Percentiles rank a stretch among this genome's conserved stretches.
phyloP scores from a whole-genome alignment of 2,888 invertebrate genomes.

The Drosophila nigricruria region DNA sequence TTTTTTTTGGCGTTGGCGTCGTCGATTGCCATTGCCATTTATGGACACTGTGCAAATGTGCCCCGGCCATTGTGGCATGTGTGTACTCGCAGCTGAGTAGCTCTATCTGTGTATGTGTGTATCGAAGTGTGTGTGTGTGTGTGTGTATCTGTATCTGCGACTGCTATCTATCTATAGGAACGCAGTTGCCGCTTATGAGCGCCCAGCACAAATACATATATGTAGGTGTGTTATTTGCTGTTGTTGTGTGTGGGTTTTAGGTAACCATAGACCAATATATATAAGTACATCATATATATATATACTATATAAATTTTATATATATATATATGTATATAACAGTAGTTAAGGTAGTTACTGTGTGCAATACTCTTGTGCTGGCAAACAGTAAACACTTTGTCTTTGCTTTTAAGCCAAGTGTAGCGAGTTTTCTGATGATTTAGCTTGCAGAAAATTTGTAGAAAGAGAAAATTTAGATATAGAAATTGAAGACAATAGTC shows the following conservation, averaged over 20 bases:
- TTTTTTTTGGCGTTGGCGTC: constrained; percentile 55
- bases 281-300: background rate
- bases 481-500: too few species aligned
- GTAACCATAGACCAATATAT: constrained; percentile 23
- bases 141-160: constrained; percentile 23
- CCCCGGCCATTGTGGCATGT: constrained; percentile 54
- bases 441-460: too few species aligned
- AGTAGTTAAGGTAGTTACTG: constrained; percentile 14
- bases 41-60: constrained; percentile 76
- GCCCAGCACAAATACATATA: constrained; percentile 40
- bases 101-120: background rate
- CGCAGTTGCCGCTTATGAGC: constrained; percentile 43
- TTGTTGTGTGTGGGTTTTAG: constrained; percentile 27
- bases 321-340: background rate
- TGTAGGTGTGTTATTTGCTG: constrained; percentile 37
- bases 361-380: constrained; percentile 25
- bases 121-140: background rate
- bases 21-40: constrained; percentile 74
- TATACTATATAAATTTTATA: background rate
- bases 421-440: too few species aligned
- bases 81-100: constrained; percentile 32
- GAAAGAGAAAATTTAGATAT: too few species aligned
- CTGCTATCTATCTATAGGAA: constrained; percentile 31
- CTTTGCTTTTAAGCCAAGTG: background rate
- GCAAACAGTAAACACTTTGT: constrained; percentile 10